A percentile compares a stretch with the other conserved stretches of the same genome.
Conservation (phyloP, 1,140 invertebrate species). For the Physella acuta region DNA sequence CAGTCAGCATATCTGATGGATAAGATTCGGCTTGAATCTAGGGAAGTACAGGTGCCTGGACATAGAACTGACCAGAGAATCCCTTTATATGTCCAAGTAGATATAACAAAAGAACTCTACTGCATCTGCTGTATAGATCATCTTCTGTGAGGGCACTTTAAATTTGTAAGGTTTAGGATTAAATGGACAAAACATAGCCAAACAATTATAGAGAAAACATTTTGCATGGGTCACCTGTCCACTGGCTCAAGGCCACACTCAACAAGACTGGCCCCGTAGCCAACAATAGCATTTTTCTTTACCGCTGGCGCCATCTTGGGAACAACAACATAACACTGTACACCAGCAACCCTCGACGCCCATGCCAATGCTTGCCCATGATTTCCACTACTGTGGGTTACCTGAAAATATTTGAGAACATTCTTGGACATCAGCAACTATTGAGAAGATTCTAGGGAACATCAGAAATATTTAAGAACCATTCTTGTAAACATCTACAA, state of each 20-base stretch:
- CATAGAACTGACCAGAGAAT: no score
- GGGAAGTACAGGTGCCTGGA: no score
- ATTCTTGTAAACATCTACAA: not conserved
- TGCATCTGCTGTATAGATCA: no score
- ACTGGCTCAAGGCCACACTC: conserved; percentile 53
- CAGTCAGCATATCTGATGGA: no score
- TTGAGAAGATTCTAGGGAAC: not conserved
- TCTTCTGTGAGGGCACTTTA: no score
- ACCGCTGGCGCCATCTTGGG: conserved; percentile 56
- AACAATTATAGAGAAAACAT: not conserved
- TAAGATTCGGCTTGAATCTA: no score
- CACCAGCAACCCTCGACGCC: conserved; percentile 47
- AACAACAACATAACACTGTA: conserved; percentile 59
- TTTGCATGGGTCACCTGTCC: no score
- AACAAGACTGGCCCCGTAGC: conserved; percentile 58
- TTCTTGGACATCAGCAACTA: not conserved
- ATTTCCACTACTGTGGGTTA: conserved; percentile 63
- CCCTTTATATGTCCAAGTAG: no score
- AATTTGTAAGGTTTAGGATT: no score
- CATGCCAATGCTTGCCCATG: conserved; percentile 62
- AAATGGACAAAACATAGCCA: not conserved
- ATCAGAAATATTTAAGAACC: conserved; percentile 3
- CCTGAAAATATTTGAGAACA: conserved; percentile 31
- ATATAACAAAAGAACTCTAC: no score
- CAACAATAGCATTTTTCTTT: conserved; percentile 58